These are phyloP conservation scores for Masnerella sp. DNA, from an alignment of 2,888 invertebrate species.

Conservation along the genomic window DNA sequence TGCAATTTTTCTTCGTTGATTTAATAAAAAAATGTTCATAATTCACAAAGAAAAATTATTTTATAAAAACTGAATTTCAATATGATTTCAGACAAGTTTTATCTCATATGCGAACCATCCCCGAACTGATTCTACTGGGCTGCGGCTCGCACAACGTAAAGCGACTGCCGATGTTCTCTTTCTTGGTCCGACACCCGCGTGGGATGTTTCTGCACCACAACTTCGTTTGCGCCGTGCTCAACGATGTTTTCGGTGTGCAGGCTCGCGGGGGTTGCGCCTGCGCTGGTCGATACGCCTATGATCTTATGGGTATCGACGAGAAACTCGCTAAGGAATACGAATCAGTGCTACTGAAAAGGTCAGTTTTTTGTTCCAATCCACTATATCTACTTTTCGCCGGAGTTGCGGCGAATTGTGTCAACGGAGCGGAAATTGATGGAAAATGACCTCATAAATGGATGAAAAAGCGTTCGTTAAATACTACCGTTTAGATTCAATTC, in stretches of 20 bases:
- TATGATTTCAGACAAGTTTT: slow-evolving; percentile 83
- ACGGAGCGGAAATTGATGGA: too few species aligned
- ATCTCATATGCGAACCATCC: slow-evolving; percentile 87
- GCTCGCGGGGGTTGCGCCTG: slow-evolving; percentile 89
- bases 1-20: not conserved
- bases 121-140: slow-evolving; percentile 88
- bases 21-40: too few species aligned
- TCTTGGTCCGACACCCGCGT: slow-evolving; percentile 89
- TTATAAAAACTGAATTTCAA: not conserved
- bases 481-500: too few species aligned
- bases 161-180: slow-evolving; percentile 89
- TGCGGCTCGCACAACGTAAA: slow-evolving; percentile 83
- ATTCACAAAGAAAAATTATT: not conserved
- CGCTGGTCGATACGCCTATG: slow-evolving; percentile 90
- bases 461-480: too few species aligned
- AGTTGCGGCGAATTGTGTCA: too few species aligned
- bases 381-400: too few species aligned
- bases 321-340: slow-evolving; percentile 87
- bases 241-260: slow-evolving; percentile 95
- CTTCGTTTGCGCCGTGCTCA: slow-evolving; percentile 89
- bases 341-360: slow-evolving; percentile 83
- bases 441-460: too few species aligned
- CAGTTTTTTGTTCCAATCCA: too few species aligned
- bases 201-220: slow-evolving; percentile 93
- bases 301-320: slow-evolving; percentile 89